Evolutionary conservation across 2,113 vertebrate species (phyloP).

Genomic region (Lethenteron reissneri): DNA sequence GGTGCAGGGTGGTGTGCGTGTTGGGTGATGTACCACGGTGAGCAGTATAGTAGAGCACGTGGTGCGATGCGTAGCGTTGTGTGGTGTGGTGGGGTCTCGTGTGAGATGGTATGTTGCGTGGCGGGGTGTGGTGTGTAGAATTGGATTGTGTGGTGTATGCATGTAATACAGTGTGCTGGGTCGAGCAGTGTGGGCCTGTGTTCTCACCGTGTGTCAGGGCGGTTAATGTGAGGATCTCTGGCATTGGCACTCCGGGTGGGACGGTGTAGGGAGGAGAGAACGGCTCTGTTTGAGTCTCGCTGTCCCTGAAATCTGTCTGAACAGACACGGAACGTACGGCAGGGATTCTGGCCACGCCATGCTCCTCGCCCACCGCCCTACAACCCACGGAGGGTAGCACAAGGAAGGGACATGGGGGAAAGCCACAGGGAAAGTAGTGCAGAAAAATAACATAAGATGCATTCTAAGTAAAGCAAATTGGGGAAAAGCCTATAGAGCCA

Average conservation of each 20-base stretch:
- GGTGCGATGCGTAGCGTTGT: neutral
- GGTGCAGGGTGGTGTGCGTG: neutral
- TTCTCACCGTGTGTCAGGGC: conserved; percentile 53
- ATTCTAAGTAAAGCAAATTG: too few relatives aligned
- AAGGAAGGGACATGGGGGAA: too few relatives aligned
- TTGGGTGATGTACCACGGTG: neutral
- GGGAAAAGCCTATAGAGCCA: too few relatives aligned
- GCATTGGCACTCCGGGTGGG: conserved; percentile 23
- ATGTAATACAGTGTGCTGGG: conserved; percentile 8
- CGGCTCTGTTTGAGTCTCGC: conserved; percentile 68
- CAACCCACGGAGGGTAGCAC: too few relatives aligned
- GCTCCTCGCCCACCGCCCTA: too few relatives aligned
- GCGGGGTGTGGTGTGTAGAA: neutral
- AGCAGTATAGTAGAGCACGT: neutral
- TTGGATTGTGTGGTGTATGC: neutral
- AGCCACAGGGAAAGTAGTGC: too few relatives aligned
- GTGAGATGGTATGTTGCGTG: neutral
- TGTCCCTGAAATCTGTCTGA: conserved; percentile 80
- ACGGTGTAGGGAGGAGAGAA: conserved; percentile 51
- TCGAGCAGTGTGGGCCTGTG: conserved; percentile 8
- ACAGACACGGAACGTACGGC: conserved; percentile 31
- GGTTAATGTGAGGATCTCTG: conserved; percentile 56
- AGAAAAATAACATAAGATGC: too few relatives aligned
- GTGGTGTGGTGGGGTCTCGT: neutral
- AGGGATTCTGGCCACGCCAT: too few relatives aligned